These are phyloP conservation scores for Python bivittatus DNA, from an alignment of 2,113 vertebrate species.

Conservation along the genomic window DNA sequence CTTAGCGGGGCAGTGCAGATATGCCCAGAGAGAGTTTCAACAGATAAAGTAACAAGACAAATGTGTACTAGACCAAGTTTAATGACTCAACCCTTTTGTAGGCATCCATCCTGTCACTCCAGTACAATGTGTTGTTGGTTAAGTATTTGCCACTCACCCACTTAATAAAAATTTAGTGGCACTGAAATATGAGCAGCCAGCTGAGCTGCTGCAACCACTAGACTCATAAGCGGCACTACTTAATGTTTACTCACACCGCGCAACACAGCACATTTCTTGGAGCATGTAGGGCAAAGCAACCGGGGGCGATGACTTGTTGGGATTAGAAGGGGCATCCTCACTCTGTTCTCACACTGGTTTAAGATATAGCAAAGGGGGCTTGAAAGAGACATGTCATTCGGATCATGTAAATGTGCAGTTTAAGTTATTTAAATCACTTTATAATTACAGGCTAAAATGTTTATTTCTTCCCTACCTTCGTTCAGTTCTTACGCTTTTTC, in stretches of 20 bases:
- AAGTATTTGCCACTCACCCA: not conserved
- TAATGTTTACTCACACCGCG: not conserved
- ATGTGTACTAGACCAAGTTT: not conserved
- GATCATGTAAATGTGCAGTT: not conserved
- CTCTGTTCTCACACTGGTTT: not conserved
- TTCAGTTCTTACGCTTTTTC: not conserved
- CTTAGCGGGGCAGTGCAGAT: not conserved
- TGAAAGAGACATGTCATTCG: not conserved
- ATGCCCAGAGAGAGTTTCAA: not conserved
- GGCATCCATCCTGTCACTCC: not conserved
- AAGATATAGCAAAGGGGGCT: not conserved
- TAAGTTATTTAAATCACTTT: not conserved
- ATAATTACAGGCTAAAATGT: not conserved
- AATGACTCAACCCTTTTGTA: not conserved
- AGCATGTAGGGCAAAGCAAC: not conserved
- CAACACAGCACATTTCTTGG: not conserved
- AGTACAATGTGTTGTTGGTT: not conserved
- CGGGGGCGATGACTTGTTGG: not conserved
- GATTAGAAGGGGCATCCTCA: not conserved
- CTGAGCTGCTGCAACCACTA: not conserved
- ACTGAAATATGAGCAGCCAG: not conserved
- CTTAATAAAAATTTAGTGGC: not conserved
- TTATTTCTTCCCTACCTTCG: not conserved
- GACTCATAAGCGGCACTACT: not conserved
- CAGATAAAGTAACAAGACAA: not conserved